Conservation (phyloP, 1,140 invertebrate species). For the Bactericera cockerelli region DNA sequence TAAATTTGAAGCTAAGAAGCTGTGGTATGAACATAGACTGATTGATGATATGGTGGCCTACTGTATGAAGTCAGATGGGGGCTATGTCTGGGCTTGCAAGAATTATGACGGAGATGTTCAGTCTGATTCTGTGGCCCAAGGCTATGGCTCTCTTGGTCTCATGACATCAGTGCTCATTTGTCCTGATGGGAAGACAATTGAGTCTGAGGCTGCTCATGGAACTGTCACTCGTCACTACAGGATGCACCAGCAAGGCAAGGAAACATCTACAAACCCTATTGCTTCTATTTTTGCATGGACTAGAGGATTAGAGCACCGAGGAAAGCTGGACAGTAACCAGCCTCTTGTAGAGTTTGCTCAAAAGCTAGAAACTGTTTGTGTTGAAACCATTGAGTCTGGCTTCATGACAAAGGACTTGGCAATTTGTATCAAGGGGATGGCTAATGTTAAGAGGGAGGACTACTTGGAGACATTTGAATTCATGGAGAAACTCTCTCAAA, state of each 20-base stretch:
- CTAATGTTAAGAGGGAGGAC: conserved; percentile 62
- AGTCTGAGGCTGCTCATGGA: conserved; percentile 94
- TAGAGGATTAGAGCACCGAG: conserved; percentile 74
- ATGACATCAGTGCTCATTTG: conserved; percentile 93
- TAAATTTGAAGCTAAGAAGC: conserved; percentile 64
- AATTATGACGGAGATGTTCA: conserved; percentile 99
- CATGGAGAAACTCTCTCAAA: conserved; percentile 87
- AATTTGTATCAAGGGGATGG: conserved; percentile 91
- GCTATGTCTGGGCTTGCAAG: conserved; percentile 98
- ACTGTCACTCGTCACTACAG: conserved; percentile 93
- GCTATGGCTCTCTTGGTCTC: conserved; percentile 78
- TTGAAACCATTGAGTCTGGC: conserved; percentile 87
- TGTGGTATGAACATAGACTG: conserved; percentile 95
- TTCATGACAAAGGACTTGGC: conserved; percentile 98
- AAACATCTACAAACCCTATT: conserved; percentile 95
- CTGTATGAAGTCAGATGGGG: conserved; percentile 93
- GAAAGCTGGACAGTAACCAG: conserved; percentile 78
- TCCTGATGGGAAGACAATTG: conserved; percentile 92
- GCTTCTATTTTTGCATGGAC: conserved; percentile 99
- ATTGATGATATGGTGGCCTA: conserved; percentile 99
- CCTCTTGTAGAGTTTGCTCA: conserved; percentile 60
- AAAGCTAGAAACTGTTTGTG: conserved; percentile 74
- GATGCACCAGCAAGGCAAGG: conserved; percentile 86
- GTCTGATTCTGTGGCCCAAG: conserved; percentile 93
- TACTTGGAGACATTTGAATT: conserved; percentile 98